Percentiles rank a stretch among this genome's conserved stretches.
Evolutionary conservation across 2,888 invertebrate genomes (phyloP).

Genomic region (Agrochola macilenta): DNA sequence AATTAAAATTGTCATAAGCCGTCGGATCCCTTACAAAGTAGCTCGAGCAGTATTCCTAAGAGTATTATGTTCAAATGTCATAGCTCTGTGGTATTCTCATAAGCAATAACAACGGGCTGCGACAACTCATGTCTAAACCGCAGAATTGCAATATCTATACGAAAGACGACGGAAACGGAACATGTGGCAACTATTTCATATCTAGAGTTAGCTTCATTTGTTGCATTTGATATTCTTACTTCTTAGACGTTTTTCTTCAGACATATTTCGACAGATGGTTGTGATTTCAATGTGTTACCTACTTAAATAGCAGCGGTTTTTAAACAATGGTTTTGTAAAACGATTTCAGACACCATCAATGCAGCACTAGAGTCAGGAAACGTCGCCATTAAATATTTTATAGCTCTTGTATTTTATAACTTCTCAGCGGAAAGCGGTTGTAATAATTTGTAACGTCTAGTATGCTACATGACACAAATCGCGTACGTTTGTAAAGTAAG

Average conservation of each 20-base stretch:
- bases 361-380: slow-evolving; percentile 33
- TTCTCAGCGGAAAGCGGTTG: slow-evolving; percentile 40
- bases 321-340: slow-evolving; percentile 20
- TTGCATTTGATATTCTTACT: slow-evolving; percentile 14
- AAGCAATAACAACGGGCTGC: slow-evolving; percentile 60
- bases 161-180: slow-evolving; percentile 68
- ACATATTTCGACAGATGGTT: slow-evolving; percentile 4
- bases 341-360: slow-evolving; percentile 31
- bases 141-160: slow-evolving; percentile 69
- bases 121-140: slow-evolving; percentile 56
- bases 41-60: slow-evolving; percentile 28
- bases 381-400: slow-evolving; percentile 56
- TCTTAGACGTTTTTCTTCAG: slow-evolving; percentile 14
- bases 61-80: slow-evolving; percentile 48
- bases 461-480: slow-evolving; percentile 43
- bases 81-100: slow-evolving; percentile 46
- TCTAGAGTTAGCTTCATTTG: slow-evolving; percentile 33
- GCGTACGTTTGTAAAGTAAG: slow-evolving; percentile 38
- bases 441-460: slow-evolving; percentile 41
- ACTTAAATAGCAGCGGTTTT: slow-evolving; percentile 9
- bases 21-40: slow-evolving; percentile 28
- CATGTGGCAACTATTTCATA: slow-evolving; percentile 69
- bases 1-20: slow-evolving; percentile 53
- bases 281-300: neutral
- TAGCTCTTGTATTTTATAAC: slow-evolving; percentile 48